A percentile compares a stretch with the other conserved stretches of the same genome.
phyloP scores from a whole-genome alignment of 2,113 vertebrate species.

The Smithornis capensis region DNA sequence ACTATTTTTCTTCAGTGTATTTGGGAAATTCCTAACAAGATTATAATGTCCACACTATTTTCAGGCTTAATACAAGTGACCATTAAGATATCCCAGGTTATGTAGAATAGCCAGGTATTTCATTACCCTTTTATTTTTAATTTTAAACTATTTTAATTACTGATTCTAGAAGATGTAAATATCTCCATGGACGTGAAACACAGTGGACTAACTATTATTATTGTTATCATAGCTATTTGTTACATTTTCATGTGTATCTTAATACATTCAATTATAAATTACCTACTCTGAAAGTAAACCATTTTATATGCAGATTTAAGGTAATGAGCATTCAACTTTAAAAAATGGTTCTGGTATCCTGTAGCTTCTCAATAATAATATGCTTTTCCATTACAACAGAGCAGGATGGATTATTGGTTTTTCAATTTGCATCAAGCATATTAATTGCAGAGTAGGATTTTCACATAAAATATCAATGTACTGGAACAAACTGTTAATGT shows the following conservation, averaged over 20 bases:
- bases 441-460: slow-evolving; percentile 80
- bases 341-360: slow-evolving; percentile 75
- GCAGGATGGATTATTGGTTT: slow-evolving; percentile 79
- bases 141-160: slow-evolving; percentile 62
- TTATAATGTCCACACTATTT: slow-evolving; percentile 4
- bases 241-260: slow-evolving; percentile 45
- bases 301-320: slow-evolving; percentile 79
- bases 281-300: slow-evolving; percentile 65
- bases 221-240: slow-evolving; percentile 37
- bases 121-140: slow-evolving; percentile 16
- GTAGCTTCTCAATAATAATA: slow-evolving; percentile 79
- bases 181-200: slow-evolving; percentile 43
- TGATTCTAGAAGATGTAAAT: slow-evolving; percentile 39
- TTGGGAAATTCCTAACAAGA: not conserved
- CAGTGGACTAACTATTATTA: not conserved
- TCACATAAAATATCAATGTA: slow-evolving; percentile 82
- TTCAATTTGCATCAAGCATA: slow-evolving; percentile 80
- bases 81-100: not conserved
- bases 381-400: slow-evolving; percentile 74
- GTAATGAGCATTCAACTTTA: slow-evolving; percentile 77
- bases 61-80: not conserved
- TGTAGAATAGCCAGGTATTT: slow-evolving; percentile 32
- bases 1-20: not conserved
- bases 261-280: slow-evolving; percentile 63
- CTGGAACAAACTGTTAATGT: slow-evolving; percentile 84